These are phyloP conservation scores for Dreissena polymorpha DNA, from an alignment of 1,140 invertebrate genomes.

Conservation along the genomic window DNA sequence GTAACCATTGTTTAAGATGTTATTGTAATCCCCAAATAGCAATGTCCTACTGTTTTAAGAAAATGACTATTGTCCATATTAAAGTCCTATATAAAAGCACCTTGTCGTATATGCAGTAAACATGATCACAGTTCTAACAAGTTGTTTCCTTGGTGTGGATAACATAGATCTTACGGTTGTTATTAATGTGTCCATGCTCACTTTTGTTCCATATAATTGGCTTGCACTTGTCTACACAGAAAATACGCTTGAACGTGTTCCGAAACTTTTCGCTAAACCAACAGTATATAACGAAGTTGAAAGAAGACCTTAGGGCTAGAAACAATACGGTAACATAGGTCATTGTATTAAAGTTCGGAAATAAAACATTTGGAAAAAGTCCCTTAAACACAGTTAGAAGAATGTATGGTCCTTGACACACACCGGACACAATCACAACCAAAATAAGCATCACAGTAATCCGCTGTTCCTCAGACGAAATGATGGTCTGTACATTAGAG, in stretches of 20 bases:
- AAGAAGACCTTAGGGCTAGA: conserved; percentile 85
- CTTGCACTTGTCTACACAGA: conserved; percentile 78
- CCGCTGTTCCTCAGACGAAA: conserved; percentile 84
- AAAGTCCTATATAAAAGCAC: too few relatives aligned
- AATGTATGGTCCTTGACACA: conserved; percentile 85
- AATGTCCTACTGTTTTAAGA: too few relatives aligned
- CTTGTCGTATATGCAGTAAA: too few relatives aligned
- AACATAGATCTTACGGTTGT: conserved; percentile 64
- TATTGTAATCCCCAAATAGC: too few relatives aligned
- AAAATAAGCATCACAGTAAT: conserved; percentile 89
- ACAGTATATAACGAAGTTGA: conserved; percentile 89
- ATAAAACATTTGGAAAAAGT: conserved; percentile 45
- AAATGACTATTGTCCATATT: too few relatives aligned
- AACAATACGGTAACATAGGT: conserved; percentile 79
- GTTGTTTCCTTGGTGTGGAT: conserved; percentile 67
- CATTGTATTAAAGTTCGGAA: conserved; percentile 36
- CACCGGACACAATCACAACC: conserved; percentile 87
- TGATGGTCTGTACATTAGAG: conserved; percentile 71
- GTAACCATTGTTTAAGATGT: too few relatives aligned
- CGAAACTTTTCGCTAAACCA: conserved; percentile 89
- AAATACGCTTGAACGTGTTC: conserved; percentile 86
- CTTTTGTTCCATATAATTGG: conserved; percentile 35
- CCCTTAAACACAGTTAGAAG: conserved; percentile 78
- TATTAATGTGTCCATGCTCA: conserved; percentile 59
- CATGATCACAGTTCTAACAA: conserved; percentile 45